A percentile compares a stretch with the other conserved stretches of the same genome.
phyloP scores from a whole-genome alignment of 1,140 invertebrate genomes.

The Oppia nitens region DNA sequence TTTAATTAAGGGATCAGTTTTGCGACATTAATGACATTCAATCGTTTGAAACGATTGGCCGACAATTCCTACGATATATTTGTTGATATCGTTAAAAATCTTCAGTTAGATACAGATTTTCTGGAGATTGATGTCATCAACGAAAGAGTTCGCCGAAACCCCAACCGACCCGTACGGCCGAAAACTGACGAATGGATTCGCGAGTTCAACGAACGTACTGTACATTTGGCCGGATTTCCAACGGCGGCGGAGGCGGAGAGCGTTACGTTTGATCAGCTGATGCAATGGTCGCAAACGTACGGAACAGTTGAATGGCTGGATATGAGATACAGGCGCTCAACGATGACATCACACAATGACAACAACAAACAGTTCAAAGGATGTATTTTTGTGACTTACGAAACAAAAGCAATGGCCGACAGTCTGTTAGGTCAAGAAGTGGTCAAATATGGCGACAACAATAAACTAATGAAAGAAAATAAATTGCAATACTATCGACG shows the following conservation, averaged over 20 bases:
- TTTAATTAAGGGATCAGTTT: constrained; percentile 70
- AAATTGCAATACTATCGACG: no score
- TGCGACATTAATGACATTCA: constrained; percentile 67
- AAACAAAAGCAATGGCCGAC: no score
- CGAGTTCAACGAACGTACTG: constrained; percentile 50
- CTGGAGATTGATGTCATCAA: constrained; percentile 63
- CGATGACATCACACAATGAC: constrained; percentile 7
- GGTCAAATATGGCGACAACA: no score
- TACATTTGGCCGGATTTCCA: constrained; percentile 80
- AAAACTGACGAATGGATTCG: constrained; percentile 63
- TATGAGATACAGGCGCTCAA: no score
- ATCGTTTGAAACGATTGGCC: constrained; percentile 54
- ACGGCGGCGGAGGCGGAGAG: no score
- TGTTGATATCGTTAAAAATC: constrained; percentile 52
- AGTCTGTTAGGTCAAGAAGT: no score
- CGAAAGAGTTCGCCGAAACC: constrained; percentile 58
- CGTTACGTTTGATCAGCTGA: constrained; percentile 50
- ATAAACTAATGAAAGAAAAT: no score
- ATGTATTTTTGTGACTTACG: no score
- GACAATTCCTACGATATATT: constrained; percentile 50
- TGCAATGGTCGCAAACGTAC: constrained; percentile 51
- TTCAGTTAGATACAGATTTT: constrained; percentile 44
- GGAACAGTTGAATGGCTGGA: constrained; percentile 55
- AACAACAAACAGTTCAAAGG: constrained; percentile 12
- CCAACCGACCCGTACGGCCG: constrained; percentile 56